A percentile compares a stretch with the other conserved stretches of the same genome.
phyloP scores from a whole-genome alignment of 2,797 vertebrate genomes.

The Sebastes iracundus region DNA sequence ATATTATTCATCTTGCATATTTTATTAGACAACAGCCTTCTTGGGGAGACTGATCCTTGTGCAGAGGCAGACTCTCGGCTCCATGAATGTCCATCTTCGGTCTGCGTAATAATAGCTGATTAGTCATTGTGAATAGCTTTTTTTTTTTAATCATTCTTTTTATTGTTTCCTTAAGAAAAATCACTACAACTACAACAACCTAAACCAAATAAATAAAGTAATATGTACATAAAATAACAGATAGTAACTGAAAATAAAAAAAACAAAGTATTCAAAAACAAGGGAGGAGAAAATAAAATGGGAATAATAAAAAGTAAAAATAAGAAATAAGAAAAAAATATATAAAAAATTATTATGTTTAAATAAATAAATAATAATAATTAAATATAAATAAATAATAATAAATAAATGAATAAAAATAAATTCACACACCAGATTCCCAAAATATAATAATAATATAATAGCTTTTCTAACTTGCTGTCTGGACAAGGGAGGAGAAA shows the following conservation, averaged over 20 bases:
- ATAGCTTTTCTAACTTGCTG: too few relatives aligned
- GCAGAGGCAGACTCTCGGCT: neutral
- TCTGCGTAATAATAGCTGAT: slow-evolving; percentile 47
- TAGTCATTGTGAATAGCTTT: slow-evolving; percentile 44
- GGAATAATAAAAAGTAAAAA: neutral
- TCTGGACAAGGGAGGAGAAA: too few relatives aligned
- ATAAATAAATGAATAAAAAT: too few relatives aligned
- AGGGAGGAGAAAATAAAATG: neutral
- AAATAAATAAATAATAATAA: neutral
- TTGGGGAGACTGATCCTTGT: neutral
- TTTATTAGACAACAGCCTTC: slow-evolving; percentile 4
- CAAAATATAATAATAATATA: too few relatives aligned
- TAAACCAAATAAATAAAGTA: neutral
- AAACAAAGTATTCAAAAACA: neutral
- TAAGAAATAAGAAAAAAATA: neutral
- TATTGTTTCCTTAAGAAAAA: too few relatives aligned
- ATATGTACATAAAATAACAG: neutral
- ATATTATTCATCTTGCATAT: neutral
- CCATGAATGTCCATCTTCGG: neutral
- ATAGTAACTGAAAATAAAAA: neutral
- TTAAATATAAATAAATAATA: too few relatives aligned
- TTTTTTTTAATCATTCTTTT: too few relatives aligned
- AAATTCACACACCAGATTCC: too few relatives aligned
- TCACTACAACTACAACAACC: neutral
- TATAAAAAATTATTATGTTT: neutral